Evolutionary conservation across 2,797 vertebrate species (phyloP).

Genomic region (Bucorvus abyssinicus): DNA sequence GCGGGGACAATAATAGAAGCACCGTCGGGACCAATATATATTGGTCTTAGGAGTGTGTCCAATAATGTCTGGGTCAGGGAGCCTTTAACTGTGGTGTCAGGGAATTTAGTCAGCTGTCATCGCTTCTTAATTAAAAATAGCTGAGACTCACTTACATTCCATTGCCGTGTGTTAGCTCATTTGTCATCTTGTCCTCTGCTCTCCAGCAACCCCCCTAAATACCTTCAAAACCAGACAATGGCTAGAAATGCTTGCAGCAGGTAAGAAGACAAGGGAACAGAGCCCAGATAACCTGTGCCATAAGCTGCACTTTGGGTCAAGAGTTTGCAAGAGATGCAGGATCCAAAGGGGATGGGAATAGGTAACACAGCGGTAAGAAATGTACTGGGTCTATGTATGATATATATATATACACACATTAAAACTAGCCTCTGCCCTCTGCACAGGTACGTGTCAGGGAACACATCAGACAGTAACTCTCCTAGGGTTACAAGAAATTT

Average conservation of each 20-base stretch:
- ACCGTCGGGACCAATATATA: neutral
- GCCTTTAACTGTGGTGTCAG: constrained; percentile 68
- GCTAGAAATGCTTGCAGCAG: neutral
- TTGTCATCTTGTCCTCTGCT: constrained; percentile 42
- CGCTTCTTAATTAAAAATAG: constrained; percentile 80
- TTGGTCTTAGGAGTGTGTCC: constrained; percentile 57
- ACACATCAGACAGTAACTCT: neutral
- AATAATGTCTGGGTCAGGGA: constrained; percentile 68
- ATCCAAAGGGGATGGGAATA: neutral
- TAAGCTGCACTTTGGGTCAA: neutral
- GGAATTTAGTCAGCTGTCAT: constrained; percentile 76
- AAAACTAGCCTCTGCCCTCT: neutral
- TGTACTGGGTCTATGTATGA: neutral
- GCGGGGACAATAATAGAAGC: constrained; percentile 53
- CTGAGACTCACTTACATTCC: constrained; percentile 57
- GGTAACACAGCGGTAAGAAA: neutral
- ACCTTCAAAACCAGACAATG: neutral
- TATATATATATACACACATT: neutral
- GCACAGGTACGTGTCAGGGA: neutral
- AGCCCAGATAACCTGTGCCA: rapidly evolving
- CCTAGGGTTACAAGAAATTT: neutral
- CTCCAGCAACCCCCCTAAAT: neutral
- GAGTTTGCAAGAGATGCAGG: neutral
- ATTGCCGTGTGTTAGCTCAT: neutral
- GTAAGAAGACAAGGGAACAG: neutral